Base-by-base conservation (phyloP, 2,888 invertebrate species). In the Phyllotreta striolata region DNA sequence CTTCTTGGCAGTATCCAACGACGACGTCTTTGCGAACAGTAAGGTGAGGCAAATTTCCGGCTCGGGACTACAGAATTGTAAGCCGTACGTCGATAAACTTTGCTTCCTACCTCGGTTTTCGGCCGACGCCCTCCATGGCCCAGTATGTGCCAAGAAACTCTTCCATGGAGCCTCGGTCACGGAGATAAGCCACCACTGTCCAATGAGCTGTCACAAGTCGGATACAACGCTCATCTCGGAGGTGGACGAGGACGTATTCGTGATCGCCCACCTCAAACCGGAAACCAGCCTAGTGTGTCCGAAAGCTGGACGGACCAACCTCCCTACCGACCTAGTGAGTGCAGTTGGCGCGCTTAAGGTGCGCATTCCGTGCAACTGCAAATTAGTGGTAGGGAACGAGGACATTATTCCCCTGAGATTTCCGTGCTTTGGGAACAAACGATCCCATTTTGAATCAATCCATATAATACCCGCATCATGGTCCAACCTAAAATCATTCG, bases 151-250 rank as follows among this genome's bases (percentile, higher is more conserved):
- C 6, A 58, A 58, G 38, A 66, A 59, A 44, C 14, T 70, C 10
- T 66, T 58, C 24, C 41, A 55, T n/a, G 71, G 69, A 2, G 63
- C 68, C 8, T 64, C 70, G 4, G 63, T 70, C 4, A 56, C 66
- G 9, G 66, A 67, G 9, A 41, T 70, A 2, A 64, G 37, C 37
- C 41, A 63, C 7, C 57, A 69, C 37, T 70, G 70, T 39, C 59
- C 67, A 1, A 59, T 70, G 49, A 54, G 34, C n/a, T 69, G 67
- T 38, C 68, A 70, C 37, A 44, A 41, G 46, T 24, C 67, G 9
- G 39, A 46, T 7, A 14, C 58, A 7, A 66, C 60, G n/a, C 10
- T 58, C 6, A 66, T 70, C 6, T 47, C 66, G 6, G 69, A 70
- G 54, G 62, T 69, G 6, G 54, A 44, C 8, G 66, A 67, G 43